Base-by-base conservation (phyloP, 2,113 vertebrate genomes). In the Chionomys nivalis region DNA sequence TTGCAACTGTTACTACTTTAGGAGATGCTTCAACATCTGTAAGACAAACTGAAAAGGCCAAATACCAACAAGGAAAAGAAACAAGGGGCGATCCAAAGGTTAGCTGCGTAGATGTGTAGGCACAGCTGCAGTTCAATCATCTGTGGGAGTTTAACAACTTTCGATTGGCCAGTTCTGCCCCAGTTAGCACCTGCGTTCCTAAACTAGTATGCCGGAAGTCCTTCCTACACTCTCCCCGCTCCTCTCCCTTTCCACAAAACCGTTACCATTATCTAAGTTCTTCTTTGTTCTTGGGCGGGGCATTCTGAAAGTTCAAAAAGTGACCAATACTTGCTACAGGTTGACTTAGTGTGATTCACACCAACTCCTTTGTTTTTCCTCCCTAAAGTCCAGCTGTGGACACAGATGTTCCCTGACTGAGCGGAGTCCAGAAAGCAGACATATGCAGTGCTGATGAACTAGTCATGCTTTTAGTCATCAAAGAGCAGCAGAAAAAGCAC, bases 401-500 rank as follows among this genome's bases (percentile, higher is more conserved):
- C 90, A 6, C 76, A 97, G 92, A 89, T 87, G 58, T 90, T 79
- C 55, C 49, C 81, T 94, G 77, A 68, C 11, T 0, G 82, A 92
- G 14, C 75, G n/a, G 94, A 87, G 75, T 21, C 47, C 44, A 44
- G 73, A 77, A 96, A 73, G 82, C 88, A 21, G 3, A 95, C 93
- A 11, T 63, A 66, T 96, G 91, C 66, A 87, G 17, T 61, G 44
- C 82, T 93, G 94, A 95, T 96, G 96, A 96, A 82, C 92, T 96
- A 79, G 88, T 93, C 94, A 95, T 95, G 94, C 63, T 93, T 95
- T 92, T 96, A 77, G 91, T 91, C 90, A 96, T 97, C 91, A 97
- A 96, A 98, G 96, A 91, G 68, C 63, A 90, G 87, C 91, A 93
- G 95, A 91, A 94, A 96, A 96, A 94, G 94, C 97, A 94, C 94